Conservation (phyloP, 2,888 invertebrate genomes). For the Cyclophora albipunctata region DNA sequence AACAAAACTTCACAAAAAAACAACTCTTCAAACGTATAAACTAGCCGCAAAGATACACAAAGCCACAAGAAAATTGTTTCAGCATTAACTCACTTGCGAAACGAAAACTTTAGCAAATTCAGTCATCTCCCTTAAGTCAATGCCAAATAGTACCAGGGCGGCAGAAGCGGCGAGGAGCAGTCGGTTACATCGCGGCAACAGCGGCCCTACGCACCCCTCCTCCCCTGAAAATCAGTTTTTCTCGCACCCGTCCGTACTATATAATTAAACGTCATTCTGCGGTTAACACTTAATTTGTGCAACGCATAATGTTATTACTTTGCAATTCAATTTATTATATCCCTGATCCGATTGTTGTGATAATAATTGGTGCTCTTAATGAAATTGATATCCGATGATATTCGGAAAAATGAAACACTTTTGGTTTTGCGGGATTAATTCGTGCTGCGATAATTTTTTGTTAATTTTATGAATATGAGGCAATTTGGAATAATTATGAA, state of each 20-base stretch:
- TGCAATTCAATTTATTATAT: slow-evolving; percentile 67
- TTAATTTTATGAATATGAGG: slow-evolving; percentile 10
- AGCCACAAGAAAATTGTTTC: slow-evolving; percentile 3
- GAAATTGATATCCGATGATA: slow-evolving; percentile 59
- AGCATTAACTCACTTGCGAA: too few species aligned
- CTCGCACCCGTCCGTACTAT: slow-evolving; percentile 60
- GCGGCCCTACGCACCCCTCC: slow-evolving; percentile 29
- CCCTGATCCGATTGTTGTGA: slow-evolving; percentile 57
- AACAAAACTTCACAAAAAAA: too few species aligned
- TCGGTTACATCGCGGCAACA: slow-evolving; percentile 33
- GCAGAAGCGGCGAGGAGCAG: slow-evolving; percentile 37
- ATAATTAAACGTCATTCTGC: slow-evolving; percentile 73
- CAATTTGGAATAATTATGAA: slow-evolving; percentile 1
- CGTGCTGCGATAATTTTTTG: slow-evolving; percentile 22
- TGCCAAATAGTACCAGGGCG: slow-evolving; percentile 71
- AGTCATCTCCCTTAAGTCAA: slow-evolving; percentile 61
- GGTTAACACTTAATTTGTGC: slow-evolving; percentile 69
- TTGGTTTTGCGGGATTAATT: slow-evolving; percentile 29
- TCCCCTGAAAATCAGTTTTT: slow-evolving; percentile 64
- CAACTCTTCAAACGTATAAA: not conserved
- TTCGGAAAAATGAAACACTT: slow-evolving; percentile 33
- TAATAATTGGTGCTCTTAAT: slow-evolving; percentile 62
- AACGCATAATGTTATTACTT: slow-evolving; percentile 65
- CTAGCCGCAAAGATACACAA: slow-evolving; percentile 4
- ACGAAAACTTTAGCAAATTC: slow-evolving; percentile 36